Evolutionary conservation across 2,113 vertebrate species (phyloP).

Genomic region (Toxotes chatareus): DNA sequence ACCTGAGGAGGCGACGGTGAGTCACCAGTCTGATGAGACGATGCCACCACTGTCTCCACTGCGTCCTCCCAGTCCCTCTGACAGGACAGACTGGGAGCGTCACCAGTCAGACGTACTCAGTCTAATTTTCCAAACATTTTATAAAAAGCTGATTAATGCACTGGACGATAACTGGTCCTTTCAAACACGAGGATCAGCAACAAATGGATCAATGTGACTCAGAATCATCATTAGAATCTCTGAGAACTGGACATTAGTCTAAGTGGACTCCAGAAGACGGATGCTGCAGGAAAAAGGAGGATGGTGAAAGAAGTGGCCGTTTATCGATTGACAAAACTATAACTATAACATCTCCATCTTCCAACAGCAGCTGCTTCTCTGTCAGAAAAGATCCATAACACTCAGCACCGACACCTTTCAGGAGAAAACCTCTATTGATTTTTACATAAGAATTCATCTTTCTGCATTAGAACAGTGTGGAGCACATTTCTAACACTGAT

Average conservation of each 20-base stretch:
- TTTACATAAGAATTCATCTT: slow-evolving; percentile 79
- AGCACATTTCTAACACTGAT: slow-evolving; percentile 67
- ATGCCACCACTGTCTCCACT: too few species aligned
- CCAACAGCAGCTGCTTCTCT: slow-evolving; percentile 64
- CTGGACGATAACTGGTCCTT: slow-evolving; percentile 4
- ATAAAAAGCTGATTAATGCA: neutral
- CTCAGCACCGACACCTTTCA: slow-evolving; percentile 72
- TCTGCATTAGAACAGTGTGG: slow-evolving; percentile 74
- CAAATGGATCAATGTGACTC: slow-evolving; percentile 51
- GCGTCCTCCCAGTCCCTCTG: too few species aligned
- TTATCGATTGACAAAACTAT: slow-evolving; percentile 71
- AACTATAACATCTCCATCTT: slow-evolving; percentile 60
- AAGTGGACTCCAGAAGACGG: slow-evolving; percentile 62
- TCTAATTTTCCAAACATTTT: neutral
- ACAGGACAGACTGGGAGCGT: too few species aligned
- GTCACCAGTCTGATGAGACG: too few species aligned
- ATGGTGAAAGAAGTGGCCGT: slow-evolving; percentile 65
- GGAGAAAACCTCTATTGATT: slow-evolving; percentile 79
- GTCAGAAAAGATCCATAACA: slow-evolving; percentile 71
- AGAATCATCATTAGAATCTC: slow-evolving; percentile 51
- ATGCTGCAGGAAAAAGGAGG: slow-evolving; percentile 49
- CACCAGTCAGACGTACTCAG: too few species aligned
- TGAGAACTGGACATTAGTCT: slow-evolving; percentile 36
- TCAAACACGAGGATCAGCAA: slow-evolving; percentile 44
- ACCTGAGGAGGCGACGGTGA: too few species aligned